phyloP scores from a whole-genome alignment of 1,140 invertebrate species.

The Sesamia nonagrioides region DNA sequence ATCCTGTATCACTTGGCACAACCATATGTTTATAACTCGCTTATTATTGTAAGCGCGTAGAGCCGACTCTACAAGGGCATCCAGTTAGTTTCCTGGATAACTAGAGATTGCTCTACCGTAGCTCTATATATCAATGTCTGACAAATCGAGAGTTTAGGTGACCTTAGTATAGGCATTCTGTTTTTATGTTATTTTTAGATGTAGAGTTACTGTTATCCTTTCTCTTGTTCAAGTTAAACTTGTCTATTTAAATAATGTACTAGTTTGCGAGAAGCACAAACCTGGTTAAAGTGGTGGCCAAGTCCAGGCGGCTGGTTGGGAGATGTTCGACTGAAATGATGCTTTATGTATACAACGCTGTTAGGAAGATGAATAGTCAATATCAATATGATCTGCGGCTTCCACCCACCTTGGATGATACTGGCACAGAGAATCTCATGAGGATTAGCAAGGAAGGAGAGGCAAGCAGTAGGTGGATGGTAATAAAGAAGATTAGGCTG shows the following conservation, averaged over 20 bases:
- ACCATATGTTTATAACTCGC: slow-evolving; percentile 38
- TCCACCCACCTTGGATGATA: too few relatives aligned
- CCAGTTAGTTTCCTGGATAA: slow-evolving; percentile 44
- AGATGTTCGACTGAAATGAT: too few relatives aligned
- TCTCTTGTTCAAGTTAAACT: slow-evolving; percentile 10
- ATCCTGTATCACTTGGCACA: slow-evolving; percentile 26
- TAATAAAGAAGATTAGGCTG: too few relatives aligned
- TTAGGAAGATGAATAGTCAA: too few relatives aligned
- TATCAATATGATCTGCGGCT: too few relatives aligned
- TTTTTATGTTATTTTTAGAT: slow-evolving; percentile 26
- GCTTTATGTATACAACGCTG: too few relatives aligned
- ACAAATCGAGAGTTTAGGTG: slow-evolving; percentile 37
- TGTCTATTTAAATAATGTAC: background rate
- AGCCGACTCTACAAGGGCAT: slow-evolving; percentile 45
- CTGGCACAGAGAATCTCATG: too few relatives aligned
- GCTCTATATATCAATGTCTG: slow-evolving; percentile 38
- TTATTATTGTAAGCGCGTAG: slow-evolving; percentile 47
- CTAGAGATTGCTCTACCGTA: slow-evolving; percentile 42
- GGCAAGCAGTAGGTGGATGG: too few relatives aligned
- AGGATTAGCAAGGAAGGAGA: too few relatives aligned
- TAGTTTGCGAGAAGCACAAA: background rate
- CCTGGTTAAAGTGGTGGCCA: too few relatives aligned
- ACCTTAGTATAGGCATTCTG: slow-evolving; percentile 16
- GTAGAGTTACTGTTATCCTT: slow-evolving; percentile 20
- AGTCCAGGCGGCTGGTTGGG: too few relatives aligned